These are phyloP conservation scores for Pantelozetes paolii DNA, from an alignment of 2,888 invertebrate species.

Conservation along the genomic window DNA sequence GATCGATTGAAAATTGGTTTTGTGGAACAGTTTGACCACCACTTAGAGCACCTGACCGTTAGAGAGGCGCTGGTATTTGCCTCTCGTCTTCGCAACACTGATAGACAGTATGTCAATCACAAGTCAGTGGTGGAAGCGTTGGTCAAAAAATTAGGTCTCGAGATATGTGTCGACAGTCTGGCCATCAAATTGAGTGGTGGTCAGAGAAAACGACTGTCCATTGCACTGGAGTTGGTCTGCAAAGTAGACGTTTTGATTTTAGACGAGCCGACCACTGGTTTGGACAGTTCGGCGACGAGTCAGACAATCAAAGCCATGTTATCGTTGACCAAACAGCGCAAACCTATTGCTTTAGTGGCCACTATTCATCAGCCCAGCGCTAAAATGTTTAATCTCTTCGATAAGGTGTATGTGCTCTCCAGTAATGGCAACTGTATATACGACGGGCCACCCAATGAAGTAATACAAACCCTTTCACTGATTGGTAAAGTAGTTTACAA, in stretches of 20 bases:
- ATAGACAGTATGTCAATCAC: slow-evolving; percentile 19
- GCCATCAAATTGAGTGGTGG: slow-evolving; percentile 61
- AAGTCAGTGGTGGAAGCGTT: background rate
- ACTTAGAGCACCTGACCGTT: slow-evolving; percentile 32
- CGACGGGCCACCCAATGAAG: slow-evolving; percentile 23
- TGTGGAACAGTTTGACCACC: slow-evolving; percentile 38
- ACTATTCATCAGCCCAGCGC: slow-evolving; percentile 90
- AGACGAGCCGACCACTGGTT: slow-evolving; percentile 90
- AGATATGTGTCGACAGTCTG: background rate
- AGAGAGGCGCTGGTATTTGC: slow-evolving; percentile 37
- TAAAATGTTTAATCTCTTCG: slow-evolving; percentile 75
- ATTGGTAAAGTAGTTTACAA: too few species aligned
- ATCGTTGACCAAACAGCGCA: slow-evolving; percentile 61
- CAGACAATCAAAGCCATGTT: slow-evolving; percentile 74
- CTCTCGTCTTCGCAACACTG: slow-evolving; percentile 33
- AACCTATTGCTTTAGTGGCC: slow-evolving; percentile 63
- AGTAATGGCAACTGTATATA: slow-evolving; percentile 26
- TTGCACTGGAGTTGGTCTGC: slow-evolving; percentile 81
- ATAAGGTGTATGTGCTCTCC: slow-evolving; percentile 55
- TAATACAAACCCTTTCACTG: too few species aligned
- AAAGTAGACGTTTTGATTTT: slow-evolving; percentile 88
- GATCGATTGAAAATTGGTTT: slow-evolving; percentile 35
- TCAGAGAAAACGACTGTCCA: slow-evolving; percentile 80
- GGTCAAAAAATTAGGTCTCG: background rate
- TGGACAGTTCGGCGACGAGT: slow-evolving; percentile 80